A percentile compares a stretch with the other conserved stretches of the same genome.
Conservation (phyloP, 2,113 vertebrate genomes). For the Corythaixoides concolor region DNA sequence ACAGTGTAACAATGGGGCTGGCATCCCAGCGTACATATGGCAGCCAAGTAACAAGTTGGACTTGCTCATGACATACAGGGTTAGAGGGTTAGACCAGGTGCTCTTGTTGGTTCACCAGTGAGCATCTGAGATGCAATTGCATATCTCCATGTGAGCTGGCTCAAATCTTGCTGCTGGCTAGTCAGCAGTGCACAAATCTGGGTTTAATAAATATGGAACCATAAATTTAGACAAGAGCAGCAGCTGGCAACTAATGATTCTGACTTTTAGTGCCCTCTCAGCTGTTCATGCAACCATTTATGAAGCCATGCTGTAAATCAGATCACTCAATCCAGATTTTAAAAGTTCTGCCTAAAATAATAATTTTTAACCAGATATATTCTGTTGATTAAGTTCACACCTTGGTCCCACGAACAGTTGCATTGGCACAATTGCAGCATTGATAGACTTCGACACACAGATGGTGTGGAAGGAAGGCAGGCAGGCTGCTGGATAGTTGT, state of each 20-base stretch:
- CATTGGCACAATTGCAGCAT: background rate
- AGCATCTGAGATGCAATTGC: background rate
- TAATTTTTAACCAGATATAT: background rate
- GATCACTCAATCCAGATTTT: background rate
- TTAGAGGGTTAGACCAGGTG: background rate
- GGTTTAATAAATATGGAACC: constrained; percentile 12
- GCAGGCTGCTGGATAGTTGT: background rate
- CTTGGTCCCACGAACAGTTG: background rate
- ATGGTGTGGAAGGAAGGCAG: background rate
- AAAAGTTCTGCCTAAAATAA: background rate
- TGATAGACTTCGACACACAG: background rate
- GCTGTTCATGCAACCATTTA: background rate
- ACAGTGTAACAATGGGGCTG: background rate
- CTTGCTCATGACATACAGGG: background rate
- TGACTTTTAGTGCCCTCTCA: constrained; percentile 4
- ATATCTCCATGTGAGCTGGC: background rate
- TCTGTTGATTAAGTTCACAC: background rate
- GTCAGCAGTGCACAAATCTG: constrained; percentile 8
- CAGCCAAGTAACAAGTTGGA: background rate
- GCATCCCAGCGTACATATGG: background rate
- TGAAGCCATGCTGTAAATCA: background rate
- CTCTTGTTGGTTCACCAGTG: background rate
- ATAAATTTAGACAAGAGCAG: constrained; percentile 31
- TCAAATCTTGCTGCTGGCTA: background rate
- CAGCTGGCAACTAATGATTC: background rate